Conservation (phyloP, 2,888 invertebrate genomes). For the Drosophila kuntzei region DNA sequence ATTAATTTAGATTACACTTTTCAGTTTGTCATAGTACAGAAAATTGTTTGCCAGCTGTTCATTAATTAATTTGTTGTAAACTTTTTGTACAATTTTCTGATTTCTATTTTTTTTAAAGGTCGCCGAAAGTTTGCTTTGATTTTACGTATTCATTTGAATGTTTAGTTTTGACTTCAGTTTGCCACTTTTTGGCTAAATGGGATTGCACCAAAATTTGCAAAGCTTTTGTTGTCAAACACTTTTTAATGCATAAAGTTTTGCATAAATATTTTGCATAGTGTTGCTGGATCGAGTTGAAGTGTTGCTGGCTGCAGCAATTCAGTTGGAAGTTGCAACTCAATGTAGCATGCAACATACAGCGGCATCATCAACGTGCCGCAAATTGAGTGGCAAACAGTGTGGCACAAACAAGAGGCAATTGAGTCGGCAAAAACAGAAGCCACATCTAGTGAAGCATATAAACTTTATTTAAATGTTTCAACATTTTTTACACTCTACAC, state of each 20-base stretch:
- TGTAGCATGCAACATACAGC: conserved; percentile 17
- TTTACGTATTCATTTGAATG: conserved; percentile 30
- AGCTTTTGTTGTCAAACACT: conserved; percentile 35
- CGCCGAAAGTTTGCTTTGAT: conserved; percentile 32
- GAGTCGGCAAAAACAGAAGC: conserved; percentile 19
- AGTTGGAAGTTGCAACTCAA: conserved; percentile 16
- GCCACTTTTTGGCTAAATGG: conserved; percentile 6
- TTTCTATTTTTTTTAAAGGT: background rate
- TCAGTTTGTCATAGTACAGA: background rate
- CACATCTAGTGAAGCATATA: conserved; percentile 54
- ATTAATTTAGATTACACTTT: conserved; percentile 3
- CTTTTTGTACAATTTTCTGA: background rate
- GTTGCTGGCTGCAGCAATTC: conserved; percentile 1
- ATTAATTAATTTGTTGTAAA: conserved; percentile 42
- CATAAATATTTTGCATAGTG: conserved; percentile 9
- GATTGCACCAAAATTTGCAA: conserved; percentile 12
- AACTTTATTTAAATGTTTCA: conserved; percentile 57
- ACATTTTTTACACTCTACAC: conserved; percentile 21
- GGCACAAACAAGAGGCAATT: conserved; percentile 16
- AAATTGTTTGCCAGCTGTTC: conserved; percentile 33
- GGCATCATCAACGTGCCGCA: conserved; percentile 45
- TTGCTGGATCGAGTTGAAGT: background rate
- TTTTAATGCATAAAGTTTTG: conserved; percentile 39
- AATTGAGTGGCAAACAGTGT: conserved; percentile 59
- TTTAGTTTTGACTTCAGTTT: conserved; percentile 26